These are phyloP conservation scores for Hypena proboscidalis DNA, from an alignment of 2,888 invertebrate species.

Conservation along the genomic window DNA sequence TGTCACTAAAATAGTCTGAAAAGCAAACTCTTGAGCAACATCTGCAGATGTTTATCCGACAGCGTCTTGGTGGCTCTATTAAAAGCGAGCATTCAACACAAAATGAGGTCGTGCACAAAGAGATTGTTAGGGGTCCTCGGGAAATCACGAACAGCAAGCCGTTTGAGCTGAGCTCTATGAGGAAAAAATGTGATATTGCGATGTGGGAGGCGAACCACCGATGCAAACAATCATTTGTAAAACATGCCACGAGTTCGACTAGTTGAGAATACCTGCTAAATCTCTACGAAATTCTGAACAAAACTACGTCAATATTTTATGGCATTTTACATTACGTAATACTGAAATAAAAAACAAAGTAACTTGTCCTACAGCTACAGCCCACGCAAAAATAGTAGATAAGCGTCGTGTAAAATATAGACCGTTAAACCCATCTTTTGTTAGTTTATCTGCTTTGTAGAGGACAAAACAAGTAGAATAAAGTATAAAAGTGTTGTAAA, in stretches of 20 bases:
- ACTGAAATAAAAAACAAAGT: slow-evolving; percentile 3
- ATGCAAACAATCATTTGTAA: slow-evolving; percentile 18
- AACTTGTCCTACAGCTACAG: background rate
- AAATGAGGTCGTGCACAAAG: slow-evolving; percentile 75
- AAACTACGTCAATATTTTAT: background rate
- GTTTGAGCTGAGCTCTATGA: slow-evolving; percentile 34
- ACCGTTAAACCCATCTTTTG: slow-evolving; percentile 17
- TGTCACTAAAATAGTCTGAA: slow-evolving; percentile 23
- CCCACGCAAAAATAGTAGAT: slow-evolving; percentile 14
- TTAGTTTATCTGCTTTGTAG: slow-evolving; percentile 14
- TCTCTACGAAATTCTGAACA: background rate
- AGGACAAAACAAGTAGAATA: slow-evolving; percentile 12
- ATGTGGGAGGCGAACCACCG: slow-evolving; percentile 20
- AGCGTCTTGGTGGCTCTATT: slow-evolving; percentile 54
- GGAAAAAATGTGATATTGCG: slow-evolving; percentile 36
- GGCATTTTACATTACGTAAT: background rate
- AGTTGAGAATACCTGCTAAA: slow-evolving; percentile 2
- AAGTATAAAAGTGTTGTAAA: slow-evolving; percentile 2
- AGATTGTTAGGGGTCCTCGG: slow-evolving; percentile 70
- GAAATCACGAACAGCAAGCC: slow-evolving; percentile 60
- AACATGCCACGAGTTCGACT: slow-evolving; percentile 9
- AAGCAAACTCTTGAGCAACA: slow-evolving; percentile 36
- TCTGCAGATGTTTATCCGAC: slow-evolving; percentile 57
- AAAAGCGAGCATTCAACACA: slow-evolving; percentile 62
- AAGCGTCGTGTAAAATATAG: slow-evolving; percentile 15